Percentiles rank a stretch among this genome's conserved stretches.
Conservation (phyloP, 2,797 vertebrate genomes). For the Muscicapa comitata region DNA sequence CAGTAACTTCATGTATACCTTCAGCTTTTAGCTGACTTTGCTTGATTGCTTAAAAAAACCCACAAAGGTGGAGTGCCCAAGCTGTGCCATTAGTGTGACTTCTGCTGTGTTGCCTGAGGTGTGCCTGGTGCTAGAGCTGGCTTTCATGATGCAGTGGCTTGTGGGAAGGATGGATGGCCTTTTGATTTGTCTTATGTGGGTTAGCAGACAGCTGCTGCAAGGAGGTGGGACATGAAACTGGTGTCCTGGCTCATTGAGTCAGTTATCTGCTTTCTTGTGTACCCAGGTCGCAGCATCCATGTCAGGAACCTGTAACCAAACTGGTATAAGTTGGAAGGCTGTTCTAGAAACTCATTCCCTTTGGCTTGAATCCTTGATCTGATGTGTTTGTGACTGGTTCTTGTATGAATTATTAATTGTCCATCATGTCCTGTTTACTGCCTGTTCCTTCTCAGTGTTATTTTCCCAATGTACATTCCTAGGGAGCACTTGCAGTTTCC, state of each 20-base stretch:
- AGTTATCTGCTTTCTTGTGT: not conserved
- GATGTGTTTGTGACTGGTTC: not conserved
- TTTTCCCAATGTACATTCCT: not conserved
- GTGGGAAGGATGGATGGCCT: not conserved
- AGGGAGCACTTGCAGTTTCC: not conserved
- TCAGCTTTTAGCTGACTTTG: conserved; percentile 2
- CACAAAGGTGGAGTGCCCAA: not conserved
- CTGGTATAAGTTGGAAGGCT: not conserved
- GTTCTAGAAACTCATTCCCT: not conserved
- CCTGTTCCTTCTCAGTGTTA: not conserved
- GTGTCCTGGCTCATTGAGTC: not conserved
- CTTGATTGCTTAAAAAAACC: not conserved
- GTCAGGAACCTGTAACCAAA: not conserved
- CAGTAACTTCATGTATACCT: not conserved
- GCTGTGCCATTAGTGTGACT: not conserved
- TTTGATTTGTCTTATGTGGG: not conserved
- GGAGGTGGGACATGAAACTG: not conserved
- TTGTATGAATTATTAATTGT: not conserved
- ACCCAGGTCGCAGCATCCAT: not conserved
- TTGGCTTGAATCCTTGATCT: not conserved
- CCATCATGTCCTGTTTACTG: not conserved
- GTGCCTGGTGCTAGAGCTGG: not conserved
- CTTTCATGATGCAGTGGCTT: not conserved
- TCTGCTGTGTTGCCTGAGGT: not conserved
- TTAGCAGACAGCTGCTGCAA: not conserved